Percentiles rank a stretch among this genome's conserved stretches.
These are phyloP conservation scores for Papilio machaon DNA, from an alignment of 1,140 invertebrate genomes.

Conservation along the genomic window DNA sequence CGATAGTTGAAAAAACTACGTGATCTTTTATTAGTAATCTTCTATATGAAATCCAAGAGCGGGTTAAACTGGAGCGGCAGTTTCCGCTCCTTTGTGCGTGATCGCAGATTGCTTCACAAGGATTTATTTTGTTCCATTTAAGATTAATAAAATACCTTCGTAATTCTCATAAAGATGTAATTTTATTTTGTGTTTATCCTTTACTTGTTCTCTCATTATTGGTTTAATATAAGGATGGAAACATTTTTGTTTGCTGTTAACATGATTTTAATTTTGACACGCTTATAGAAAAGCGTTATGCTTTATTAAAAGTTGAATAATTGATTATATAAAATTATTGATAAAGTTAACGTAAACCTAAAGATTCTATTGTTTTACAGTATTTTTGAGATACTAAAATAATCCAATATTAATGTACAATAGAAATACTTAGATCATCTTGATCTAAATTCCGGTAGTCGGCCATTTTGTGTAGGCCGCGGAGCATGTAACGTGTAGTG, in stretches of 20 bases:
- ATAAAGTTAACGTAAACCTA: neutral
- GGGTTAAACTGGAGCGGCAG: slow-evolving; percentile 66
- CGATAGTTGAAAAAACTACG: slow-evolving; percentile 55
- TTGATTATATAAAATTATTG: no score
- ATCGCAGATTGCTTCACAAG: slow-evolving; percentile 24
- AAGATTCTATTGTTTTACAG: neutral
- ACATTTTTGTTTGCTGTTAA: neutral
- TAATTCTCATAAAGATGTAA: neutral
- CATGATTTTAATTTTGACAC: neutral
- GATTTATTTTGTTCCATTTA: slow-evolving; percentile 14
- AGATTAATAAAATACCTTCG: slow-evolving; percentile 3
- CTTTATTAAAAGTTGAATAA: neutral
- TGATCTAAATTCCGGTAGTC: slow-evolving; percentile 44
- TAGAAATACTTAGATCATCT: slow-evolving; percentile 14
- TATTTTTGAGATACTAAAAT: neutral
- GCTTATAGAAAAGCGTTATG: neutral
- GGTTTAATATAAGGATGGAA: neutral
- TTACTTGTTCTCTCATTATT: neutral
- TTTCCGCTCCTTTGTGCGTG: slow-evolving; percentile 65
- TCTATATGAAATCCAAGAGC: slow-evolving; percentile 59
- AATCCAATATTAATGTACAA: slow-evolving; percentile 12
- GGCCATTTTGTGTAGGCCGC: slow-evolving; percentile 65
- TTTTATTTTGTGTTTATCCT: neutral
- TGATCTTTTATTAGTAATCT: slow-evolving; percentile 69
- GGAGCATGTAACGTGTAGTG: slow-evolving; percentile 38